These are phyloP conservation scores for Megaptera novaeangliae DNA, from an alignment of 2,113 vertebrate genomes.

Conservation along the genomic window DNA sequence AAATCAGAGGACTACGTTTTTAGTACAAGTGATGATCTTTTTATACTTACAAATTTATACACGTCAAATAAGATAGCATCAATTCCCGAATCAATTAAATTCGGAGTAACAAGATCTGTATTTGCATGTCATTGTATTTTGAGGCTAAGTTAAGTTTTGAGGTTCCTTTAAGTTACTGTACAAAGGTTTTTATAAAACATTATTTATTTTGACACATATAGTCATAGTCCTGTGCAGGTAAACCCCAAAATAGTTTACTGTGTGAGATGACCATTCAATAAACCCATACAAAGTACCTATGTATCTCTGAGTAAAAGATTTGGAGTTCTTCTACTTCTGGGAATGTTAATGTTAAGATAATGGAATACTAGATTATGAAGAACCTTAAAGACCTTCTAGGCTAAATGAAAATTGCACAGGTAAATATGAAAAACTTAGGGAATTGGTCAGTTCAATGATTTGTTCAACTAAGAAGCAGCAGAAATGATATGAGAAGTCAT, in stretches of 20 bases:
- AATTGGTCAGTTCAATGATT: background rate
- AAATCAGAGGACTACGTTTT: background rate
- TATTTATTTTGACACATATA: background rate
- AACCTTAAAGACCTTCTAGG: background rate
- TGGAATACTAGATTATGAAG: background rate
- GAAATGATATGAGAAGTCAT: background rate
- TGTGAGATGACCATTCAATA: background rate
- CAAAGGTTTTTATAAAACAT: background rate
- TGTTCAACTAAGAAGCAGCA: background rate
- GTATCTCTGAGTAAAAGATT: background rate
- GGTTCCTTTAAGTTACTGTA: background rate
- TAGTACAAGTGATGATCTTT: background rate
- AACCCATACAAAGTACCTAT: background rate
- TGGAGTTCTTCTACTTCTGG: background rate
- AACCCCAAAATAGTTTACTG: background rate
- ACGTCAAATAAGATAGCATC: background rate
- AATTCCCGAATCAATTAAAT: background rate
- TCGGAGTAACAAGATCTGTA: background rate
- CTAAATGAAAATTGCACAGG: background rate
- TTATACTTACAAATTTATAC: background rate
- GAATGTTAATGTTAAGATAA: background rate
- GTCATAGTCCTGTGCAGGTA: background rate
- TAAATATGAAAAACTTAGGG: background rate
- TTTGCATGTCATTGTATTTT: background rate
- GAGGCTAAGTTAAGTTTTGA: background rate